Evolutionary conservation across 2,888 invertebrate genomes (phyloP).

Genomic region (Caprella mutica): DNA sequence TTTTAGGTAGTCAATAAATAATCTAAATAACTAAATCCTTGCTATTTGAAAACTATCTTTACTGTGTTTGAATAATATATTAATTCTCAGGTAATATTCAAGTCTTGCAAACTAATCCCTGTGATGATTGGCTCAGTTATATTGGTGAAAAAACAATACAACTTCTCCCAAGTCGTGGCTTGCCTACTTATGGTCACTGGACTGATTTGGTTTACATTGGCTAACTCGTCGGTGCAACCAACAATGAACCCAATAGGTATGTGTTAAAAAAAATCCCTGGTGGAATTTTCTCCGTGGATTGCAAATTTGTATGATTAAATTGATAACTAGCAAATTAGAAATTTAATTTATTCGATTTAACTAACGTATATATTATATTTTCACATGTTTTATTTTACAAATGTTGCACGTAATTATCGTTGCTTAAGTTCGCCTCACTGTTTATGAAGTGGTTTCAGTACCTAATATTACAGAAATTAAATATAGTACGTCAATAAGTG

Average conservation of each 20-base stretch:
- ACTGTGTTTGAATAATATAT: no score
- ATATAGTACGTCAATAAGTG: no score
- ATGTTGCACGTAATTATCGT: no score
- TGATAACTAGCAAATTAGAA: neutral
- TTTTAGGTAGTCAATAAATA: no score
- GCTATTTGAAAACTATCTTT: no score
- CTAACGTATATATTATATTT: no score
- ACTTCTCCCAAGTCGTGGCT: constrained; percentile 67
- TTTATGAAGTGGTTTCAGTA: no score
- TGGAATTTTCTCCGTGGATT: neutral
- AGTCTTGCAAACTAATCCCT: constrained; percentile 92
- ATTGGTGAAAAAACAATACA: constrained; percentile 74
- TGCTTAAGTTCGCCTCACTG: no score
- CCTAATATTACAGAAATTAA: no score
- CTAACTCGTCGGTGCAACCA: constrained; percentile 53
- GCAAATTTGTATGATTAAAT: neutral
- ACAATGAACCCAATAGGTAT: constrained; percentile 49
- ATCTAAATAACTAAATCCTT: no score
- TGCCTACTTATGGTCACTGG: constrained; percentile 79
- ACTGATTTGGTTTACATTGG: constrained; percentile 78
- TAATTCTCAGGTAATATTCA: constrained; percentile 63
- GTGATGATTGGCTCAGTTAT: constrained; percentile 87
- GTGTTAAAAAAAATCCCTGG: no score
- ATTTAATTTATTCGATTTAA: neutral
- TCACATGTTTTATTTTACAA: no score